A percentile compares a stretch with the other conserved stretches of the same genome.
phyloP scores from a whole-genome alignment of 1,140 invertebrate species.

The Trichonephila inaurata region DNA sequence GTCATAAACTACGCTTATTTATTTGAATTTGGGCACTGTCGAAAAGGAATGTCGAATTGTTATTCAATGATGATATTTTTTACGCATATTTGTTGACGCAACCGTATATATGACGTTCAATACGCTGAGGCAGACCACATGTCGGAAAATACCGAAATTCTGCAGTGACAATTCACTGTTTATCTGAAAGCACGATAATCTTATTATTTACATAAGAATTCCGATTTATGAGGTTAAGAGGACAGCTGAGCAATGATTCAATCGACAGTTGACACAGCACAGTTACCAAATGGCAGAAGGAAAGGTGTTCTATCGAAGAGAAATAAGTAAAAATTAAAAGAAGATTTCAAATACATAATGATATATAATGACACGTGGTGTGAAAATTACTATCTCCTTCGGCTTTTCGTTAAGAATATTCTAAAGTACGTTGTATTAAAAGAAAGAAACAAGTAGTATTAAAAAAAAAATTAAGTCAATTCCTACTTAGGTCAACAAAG shows the following conservation, averaged over 20 bases:
- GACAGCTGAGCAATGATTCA: not conserved
- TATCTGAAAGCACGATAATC: not conserved
- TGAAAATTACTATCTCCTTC: too few species aligned
- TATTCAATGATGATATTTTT: not conserved
- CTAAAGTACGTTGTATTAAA: too few species aligned
- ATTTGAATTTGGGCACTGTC: too few species aligned
- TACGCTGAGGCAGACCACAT: not conserved
- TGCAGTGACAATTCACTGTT: not conserved
- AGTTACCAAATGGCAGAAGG: not conserved
- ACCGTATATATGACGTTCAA: not conserved
- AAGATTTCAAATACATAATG: too few species aligned
- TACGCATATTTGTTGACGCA: not conserved
- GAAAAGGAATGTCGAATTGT: too few species aligned
- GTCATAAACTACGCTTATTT: too few species aligned
- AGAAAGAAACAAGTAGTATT: too few species aligned
- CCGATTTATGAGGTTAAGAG: not conserved
- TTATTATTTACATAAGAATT: not conserved
- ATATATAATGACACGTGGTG: too few species aligned
- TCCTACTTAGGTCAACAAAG: too few species aligned
- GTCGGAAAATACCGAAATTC: not conserved
- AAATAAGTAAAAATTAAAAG: not conserved
- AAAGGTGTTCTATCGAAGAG: not conserved
- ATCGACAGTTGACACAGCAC: constrained; percentile 6
- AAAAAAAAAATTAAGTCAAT: too few species aligned
- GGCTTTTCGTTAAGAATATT: too few species aligned